Evolutionary conservation across 2,888 invertebrate genomes (phyloP), one percentile per base, ranked within the genome.

Genomic region (Cordilura impudica): DNA sequence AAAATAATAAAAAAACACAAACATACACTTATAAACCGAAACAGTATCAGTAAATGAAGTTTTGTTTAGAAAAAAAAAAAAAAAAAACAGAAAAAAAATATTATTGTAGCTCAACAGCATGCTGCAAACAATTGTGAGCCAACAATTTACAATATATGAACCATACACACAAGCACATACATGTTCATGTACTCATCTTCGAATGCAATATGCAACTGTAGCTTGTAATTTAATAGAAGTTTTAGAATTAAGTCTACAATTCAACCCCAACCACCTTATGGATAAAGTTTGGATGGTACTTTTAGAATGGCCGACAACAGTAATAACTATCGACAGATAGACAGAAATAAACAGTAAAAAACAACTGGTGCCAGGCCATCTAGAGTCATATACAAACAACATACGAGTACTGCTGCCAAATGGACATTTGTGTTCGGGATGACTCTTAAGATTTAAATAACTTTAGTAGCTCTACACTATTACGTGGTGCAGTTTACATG

Each of bases 191-290:
- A 16, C 23, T 8, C 8, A 56, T n/a, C 43, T 18, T 26, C 26
- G 12, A 47, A 71, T 16, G 29, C 45, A 60, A 31, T 53, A 12
- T 53, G 45, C 60, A 67, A 35, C 35, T 29, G 39, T 35, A 29
- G 61, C 47, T 63, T 51, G 39, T 51, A 73, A 43, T 73, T 67
- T 67, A 78, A 58, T 69, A 69, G 63, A 78, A 63, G 12, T 72
- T 56, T 72, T 67, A 56, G 72, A 72, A 78, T 56, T 67, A 63
- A 63, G 67, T 67, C 63, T 56, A 63, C 23, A 56, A 72, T 21
- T 26, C 58, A 60, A 23, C 39, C n/a, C 14, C 19, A 29, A 26
- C 35, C 35, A n/a, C 35, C 35, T 39, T 39, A n/a, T n/a, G n/a
- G n/a, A n/a, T n/a, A n/a, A 12, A n/a, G n/a, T 39, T 26, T 26